phyloP scores from a whole-genome alignment of 2,113 vertebrate genomes.

The Pygoscelis adeliae region DNA sequence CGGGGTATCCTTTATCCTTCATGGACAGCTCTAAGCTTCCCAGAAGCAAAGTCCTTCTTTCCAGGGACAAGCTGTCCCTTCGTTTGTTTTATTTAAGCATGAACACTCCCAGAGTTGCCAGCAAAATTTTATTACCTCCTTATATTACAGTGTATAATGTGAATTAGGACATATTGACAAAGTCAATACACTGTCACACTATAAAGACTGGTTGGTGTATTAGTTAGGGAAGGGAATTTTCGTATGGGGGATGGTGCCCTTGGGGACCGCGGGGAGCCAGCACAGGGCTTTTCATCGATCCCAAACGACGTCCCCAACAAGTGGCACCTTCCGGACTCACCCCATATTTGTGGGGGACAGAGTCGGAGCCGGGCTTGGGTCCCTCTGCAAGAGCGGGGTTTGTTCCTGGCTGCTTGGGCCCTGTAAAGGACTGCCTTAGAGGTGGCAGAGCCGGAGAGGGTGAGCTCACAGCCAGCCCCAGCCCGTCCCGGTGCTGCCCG shows the following conservation, averaged over 20 bases:
- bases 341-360: fast-evolving
- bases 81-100: neutral
- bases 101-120: neutral
- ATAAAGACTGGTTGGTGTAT: fast-evolving
- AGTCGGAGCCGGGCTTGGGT: fast-evolving
- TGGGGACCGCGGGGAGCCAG: fast-evolving
- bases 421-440: neutral
- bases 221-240: neutral
- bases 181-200: fast-evolving
- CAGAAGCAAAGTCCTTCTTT: fast-evolving
- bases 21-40: fast-evolving
- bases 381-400: fast-evolving
- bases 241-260: too few species aligned
- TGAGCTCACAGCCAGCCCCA: neutral
- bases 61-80: neutral
- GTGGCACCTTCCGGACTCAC: neutral
- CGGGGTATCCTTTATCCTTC: neutral
- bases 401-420: neutral
- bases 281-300: neutral
- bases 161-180: neutral
- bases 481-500: fast-evolving
- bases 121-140: neutral
- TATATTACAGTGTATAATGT: fast-evolving
- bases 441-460: neutral
- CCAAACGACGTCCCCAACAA: neutral